Conservation (phyloP, 1,140 invertebrate species). For the Adelges cooleyi region DNA sequence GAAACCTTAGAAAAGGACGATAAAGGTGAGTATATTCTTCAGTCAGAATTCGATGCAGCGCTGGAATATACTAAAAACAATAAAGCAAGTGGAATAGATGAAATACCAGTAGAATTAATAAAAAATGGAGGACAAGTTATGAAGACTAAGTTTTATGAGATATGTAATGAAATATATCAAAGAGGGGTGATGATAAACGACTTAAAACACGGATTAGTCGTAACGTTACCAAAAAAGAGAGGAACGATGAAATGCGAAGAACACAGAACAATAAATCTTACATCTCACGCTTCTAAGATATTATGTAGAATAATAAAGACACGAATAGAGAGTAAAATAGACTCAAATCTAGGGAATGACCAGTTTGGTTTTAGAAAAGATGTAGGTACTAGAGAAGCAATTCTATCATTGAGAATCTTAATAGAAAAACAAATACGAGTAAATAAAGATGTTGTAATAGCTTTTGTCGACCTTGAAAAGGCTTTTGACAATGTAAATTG, state of each 20-base stretch:
- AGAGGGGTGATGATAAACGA: background rate
- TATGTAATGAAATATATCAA: slow-evolving; percentile 1
- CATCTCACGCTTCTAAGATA: background rate
- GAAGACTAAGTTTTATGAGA: background rate
- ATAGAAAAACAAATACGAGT: background rate
- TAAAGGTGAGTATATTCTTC: too few species aligned
- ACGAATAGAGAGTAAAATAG: background rate
- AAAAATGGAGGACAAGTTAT: background rate
- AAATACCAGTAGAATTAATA: slow-evolving; percentile 2
- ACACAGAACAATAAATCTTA: background rate
- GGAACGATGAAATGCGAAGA: background rate
- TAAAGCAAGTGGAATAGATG: slow-evolving; percentile 2
- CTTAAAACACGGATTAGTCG: background rate
- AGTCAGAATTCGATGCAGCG: background rate
- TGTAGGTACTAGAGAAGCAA: slow-evolving; percentile 18
- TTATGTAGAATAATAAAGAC: background rate
- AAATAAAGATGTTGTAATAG: slow-evolving; percentile 10
- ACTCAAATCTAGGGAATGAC: background rate
- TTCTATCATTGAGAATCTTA: slow-evolving; percentile 8
- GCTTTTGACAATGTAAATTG: slow-evolving; percentile 19
- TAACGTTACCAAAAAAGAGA: background rate
- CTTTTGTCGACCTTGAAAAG: slow-evolving; percentile 6
- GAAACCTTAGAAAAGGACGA: background rate
- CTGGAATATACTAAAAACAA: background rate
- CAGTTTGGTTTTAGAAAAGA: slow-evolving; percentile 9